These are phyloP conservation scores for Bambusicola thoracicus DNA, from an alignment of 2,113 vertebrate species.

Conservation along the genomic window DNA sequence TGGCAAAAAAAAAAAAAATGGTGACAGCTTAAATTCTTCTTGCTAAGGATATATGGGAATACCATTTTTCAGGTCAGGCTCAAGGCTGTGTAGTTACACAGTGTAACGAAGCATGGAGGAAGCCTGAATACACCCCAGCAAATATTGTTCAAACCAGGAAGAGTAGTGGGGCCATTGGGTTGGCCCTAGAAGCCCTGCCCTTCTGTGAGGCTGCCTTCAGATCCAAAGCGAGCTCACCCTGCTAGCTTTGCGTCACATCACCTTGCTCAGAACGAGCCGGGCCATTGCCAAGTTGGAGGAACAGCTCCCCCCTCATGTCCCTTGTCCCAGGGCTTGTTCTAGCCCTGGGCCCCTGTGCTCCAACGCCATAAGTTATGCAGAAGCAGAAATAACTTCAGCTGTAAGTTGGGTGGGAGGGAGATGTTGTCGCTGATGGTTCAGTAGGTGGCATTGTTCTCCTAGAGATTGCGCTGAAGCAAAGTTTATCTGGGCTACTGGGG, in stretches of 20 bases:
- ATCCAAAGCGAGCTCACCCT: neutral
- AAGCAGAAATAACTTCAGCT: neutral
- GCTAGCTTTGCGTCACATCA: neutral
- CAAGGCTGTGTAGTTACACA: neutral
- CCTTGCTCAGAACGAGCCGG: neutral
- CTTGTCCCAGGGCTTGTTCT: neutral
- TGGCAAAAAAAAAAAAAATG: neutral
- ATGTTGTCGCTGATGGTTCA: neutral
- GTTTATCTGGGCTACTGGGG: accelerated
- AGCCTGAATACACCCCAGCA: neutral
- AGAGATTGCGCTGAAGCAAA: accelerated
- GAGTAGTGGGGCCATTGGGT: accelerated
- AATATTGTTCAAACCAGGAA: neutral
- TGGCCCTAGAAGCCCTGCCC: neutral
- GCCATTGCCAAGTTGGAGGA: neutral
- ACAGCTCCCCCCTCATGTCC: no score
- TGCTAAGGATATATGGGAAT: neutral
- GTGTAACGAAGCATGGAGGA: accelerated
- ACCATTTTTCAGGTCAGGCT: conserved; percentile 24
- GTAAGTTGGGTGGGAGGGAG: neutral
- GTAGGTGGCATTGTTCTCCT: neutral
- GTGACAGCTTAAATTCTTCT: neutral
- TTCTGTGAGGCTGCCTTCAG: neutral
- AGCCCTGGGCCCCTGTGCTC: neutral
- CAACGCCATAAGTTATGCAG: accelerated